A percentile compares a stretch with the other conserved stretches of the same genome.
phyloP scores from a whole-genome alignment of 2,888 invertebrate genomes.

The Baronia brevicornis region DNA sequence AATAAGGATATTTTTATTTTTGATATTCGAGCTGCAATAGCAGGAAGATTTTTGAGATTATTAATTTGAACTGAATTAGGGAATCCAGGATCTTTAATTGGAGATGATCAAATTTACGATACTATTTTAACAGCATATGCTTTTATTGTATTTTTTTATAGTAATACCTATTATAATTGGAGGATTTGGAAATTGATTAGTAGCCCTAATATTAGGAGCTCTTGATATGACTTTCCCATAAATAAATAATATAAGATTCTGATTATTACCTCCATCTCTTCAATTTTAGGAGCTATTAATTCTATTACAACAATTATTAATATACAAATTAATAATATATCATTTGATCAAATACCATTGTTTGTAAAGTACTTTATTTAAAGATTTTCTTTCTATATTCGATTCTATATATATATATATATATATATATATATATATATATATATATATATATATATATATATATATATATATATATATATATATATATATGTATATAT shows the following conservation, averaged over 20 bases:
- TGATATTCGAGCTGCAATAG: conserved; percentile 79
- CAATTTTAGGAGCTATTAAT: too few relatives aligned
- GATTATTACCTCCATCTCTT: conserved; percentile 81
- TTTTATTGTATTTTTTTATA: conserved; percentile 86
- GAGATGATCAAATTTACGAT: too few relatives aligned
- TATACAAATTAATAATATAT: too few relatives aligned
- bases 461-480: too few relatives aligned
- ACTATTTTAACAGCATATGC: conserved; percentile 86
- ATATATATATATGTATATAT: too few relatives aligned
- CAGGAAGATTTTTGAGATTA: conserved; percentile 80
- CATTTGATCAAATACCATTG: too few relatives aligned
- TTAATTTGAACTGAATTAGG: conserved; percentile 83
- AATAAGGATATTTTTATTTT: conserved; percentile 85
- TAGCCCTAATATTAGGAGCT: conserved; percentile 83
- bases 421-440: too few relatives aligned
- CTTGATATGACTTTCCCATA: conserved; percentile 89
- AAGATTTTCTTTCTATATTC: too few relatives aligned
- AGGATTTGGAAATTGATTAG: conserved; percentile 88
- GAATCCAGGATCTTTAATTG: conserved; percentile 77
- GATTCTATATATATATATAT: too few relatives aligned
- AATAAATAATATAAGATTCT: conserved; percentile 89
- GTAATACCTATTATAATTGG: conserved; percentile 84
- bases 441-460: too few relatives aligned
- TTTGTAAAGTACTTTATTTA: too few relatives aligned
- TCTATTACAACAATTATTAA: too few relatives aligned